Base-by-base conservation (phyloP, 92 coral and sea anemone species). In the Phenganax subtilis region DNA sequence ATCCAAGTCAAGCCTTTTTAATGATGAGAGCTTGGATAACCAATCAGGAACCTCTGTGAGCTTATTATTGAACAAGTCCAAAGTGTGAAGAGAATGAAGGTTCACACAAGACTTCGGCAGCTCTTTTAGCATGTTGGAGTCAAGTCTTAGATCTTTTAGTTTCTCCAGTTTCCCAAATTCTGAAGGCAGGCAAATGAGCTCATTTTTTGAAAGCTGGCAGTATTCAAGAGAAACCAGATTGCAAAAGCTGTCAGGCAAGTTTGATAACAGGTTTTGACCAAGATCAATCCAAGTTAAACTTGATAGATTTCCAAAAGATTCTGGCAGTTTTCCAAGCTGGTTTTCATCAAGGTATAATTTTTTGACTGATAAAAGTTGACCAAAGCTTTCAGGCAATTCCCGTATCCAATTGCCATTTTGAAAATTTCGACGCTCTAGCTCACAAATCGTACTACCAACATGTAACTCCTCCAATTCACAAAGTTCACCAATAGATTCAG, bases 401-500 rank as follows among this genome's bases (percentile, higher is more conserved):
- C 86, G 61, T 17, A 94, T 81, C 96, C 98, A 92, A 77, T 94
- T 94, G 30, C 98, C 98, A 89, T 94, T 94, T 84, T 90, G 98
- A 82, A 92, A 94, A 67, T 96, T 89, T 64, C 94, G 90, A 51
- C 98, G 89, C 65, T 94, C 98, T 51, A 94, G 89, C 77, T 94
- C 98, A 75, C 87, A 81, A 51, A 94, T 94, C 3, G 93, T 94
- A 70, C 98, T 94, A 9, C 98, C 98, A 64, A 94, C 90, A 57
- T 90, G 97, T 2, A 94, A 76, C 37, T 82, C 88, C n/a, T 87
- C 91, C 31, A 94, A 90, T 57, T 77, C 75, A 53, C 82, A 63
- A 51, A 94, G 88, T 75, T 92, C 91, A 16, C 98, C 98, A 31
- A 94, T 75, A 0, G 91, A 87, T 52, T 90, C 89, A 9, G 98